Evolutionary conservation across 2,888 invertebrate species (phyloP).

Genomic region (Boloria euphrosyne): DNA sequence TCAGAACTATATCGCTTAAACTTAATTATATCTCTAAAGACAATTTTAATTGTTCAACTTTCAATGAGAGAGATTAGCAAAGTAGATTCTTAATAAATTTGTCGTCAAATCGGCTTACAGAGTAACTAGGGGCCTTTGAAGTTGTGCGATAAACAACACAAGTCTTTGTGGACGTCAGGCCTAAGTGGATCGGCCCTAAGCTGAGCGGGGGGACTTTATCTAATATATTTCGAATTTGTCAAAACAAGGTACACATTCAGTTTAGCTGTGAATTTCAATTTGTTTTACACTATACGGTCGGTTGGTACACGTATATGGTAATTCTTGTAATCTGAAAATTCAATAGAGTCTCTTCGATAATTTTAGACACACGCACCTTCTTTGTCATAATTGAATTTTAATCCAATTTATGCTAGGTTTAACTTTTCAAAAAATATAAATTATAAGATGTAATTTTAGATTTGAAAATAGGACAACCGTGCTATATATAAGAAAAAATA

Average conservation of each 20-base stretch:
- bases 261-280: constrained; percentile 23
- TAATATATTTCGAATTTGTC: constrained; percentile 63
- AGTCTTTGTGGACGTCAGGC: constrained; percentile 32
- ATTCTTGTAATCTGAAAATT: background rate
- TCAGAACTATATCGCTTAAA: constrained; percentile 7
- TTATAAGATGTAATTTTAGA: no score
- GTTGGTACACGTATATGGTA: background rate
- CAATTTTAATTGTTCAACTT: constrained; percentile 26
- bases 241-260: constrained; percentile 53
- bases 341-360: no score
- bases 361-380: no score
- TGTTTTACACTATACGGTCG: background rate
- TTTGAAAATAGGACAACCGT: no score
- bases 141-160: constrained; percentile 36
- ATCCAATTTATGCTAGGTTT: no score
- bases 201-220: constrained; percentile 35
- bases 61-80: constrained; percentile 25
- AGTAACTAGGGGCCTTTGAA: constrained; percentile 36
- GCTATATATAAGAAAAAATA: no score
- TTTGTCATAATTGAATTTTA: no score
- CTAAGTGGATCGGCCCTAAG: constrained; percentile 38
- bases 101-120: constrained; percentile 37
- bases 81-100: constrained; percentile 29
- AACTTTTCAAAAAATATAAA: no score
- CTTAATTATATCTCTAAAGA: constrained; percentile 15